Percentiles rank a stretch among this genome's conserved stretches.
phyloP scores from a whole-genome alignment of 2,888 invertebrate genomes.

The Rhingia campestris region DNA sequence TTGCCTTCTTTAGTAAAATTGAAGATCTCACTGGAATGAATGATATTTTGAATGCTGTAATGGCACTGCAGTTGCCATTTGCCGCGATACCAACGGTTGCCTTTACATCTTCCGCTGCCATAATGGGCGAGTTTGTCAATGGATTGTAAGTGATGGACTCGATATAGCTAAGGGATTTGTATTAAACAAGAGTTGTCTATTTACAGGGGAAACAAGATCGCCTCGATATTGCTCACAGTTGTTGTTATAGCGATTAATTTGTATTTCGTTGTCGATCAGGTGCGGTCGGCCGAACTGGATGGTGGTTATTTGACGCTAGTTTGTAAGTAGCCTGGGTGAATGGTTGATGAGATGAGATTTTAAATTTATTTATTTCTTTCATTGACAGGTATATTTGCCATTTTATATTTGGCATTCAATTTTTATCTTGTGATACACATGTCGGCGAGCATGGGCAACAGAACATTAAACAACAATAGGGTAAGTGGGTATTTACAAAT shows the following conservation, averaged over 20 bases:
- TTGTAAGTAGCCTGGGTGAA: conserved; percentile 77
- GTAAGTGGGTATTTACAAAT: conserved; percentile 79
- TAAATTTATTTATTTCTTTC: conserved; percentile 13
- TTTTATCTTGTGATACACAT: conserved; percentile 89
- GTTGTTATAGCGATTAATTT: conserved; percentile 91
- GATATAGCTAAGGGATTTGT: not conserved
- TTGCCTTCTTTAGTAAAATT: conserved; percentile 87
- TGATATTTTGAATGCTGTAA: conserved; percentile 92
- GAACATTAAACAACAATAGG: conserved; percentile 83
- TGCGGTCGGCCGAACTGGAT: conserved; percentile 82
- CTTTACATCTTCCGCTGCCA: conserved; percentile 89
- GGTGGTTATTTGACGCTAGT: conserved; percentile 83
- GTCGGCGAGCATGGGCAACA: conserved; percentile 87
- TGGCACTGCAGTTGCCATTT: conserved; percentile 94
- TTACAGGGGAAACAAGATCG: conserved; percentile 87
- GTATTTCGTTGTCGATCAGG: conserved; percentile 88
- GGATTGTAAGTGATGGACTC: conserved; percentile 85
- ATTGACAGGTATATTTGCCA: conserved; percentile 84
- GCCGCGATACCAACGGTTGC: conserved; percentile 93
- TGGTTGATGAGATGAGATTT: not conserved
- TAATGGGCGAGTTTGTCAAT: conserved; percentile 94
- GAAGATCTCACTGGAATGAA: conserved; percentile 91
- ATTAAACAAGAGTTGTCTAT: conserved; percentile 1
- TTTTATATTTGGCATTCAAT: conserved; percentile 89
- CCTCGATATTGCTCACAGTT: conserved; percentile 87